These are phyloP conservation scores for Isotomurus palustris DNA, from an alignment of 2,888 invertebrate species.

Conservation along the genomic window DNA sequence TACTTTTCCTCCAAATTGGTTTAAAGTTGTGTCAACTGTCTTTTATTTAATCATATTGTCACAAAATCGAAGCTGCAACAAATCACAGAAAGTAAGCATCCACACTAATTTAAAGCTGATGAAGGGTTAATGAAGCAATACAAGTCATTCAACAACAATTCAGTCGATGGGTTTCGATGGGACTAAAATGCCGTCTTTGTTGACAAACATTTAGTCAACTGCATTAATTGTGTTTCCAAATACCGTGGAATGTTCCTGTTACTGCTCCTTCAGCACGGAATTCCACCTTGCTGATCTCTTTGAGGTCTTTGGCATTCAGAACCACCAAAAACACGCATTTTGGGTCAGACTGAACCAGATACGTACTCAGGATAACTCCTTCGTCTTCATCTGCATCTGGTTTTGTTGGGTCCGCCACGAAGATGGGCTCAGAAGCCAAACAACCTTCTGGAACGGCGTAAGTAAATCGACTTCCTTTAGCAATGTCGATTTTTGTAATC, in stretches of 20 bases:
- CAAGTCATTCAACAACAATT: too few relatives aligned
- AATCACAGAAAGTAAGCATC: too few relatives aligned
- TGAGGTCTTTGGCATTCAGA: slow-evolving; percentile 50
- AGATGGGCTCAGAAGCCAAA: slow-evolving; percentile 52
- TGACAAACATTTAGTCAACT: too few relatives aligned
- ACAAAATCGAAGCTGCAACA: too few relatives aligned
- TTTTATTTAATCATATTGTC: too few relatives aligned
- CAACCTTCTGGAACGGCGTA: slow-evolving; percentile 50
- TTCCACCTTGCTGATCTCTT: slow-evolving; percentile 49
- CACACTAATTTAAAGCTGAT: too few relatives aligned
- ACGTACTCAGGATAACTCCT: slow-evolving; percentile 49
- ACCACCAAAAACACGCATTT: slow-evolving; percentile 47
- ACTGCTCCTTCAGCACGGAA: slow-evolving; percentile 42
- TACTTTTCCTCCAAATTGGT: too few relatives aligned
- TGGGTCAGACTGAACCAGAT: slow-evolving; percentile 45
- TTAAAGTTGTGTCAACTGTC: too few relatives aligned
- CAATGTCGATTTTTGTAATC: slow-evolving; percentile 52
- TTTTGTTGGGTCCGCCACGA: slow-evolving; percentile 51
- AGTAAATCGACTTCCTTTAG: slow-evolving; percentile 46
- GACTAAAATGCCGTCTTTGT: too few relatives aligned
- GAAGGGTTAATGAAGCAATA: too few relatives aligned
- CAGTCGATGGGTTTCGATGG: too few relatives aligned
- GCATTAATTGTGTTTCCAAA: too few relatives aligned
- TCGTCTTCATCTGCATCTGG: slow-evolving; percentile 52
- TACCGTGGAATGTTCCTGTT: slow-evolving; percentile 43